These are phyloP conservation scores for Stigmatopora nigra DNA, from an alignment of 2,113 vertebrate species.

Conservation along the genomic window DNA sequence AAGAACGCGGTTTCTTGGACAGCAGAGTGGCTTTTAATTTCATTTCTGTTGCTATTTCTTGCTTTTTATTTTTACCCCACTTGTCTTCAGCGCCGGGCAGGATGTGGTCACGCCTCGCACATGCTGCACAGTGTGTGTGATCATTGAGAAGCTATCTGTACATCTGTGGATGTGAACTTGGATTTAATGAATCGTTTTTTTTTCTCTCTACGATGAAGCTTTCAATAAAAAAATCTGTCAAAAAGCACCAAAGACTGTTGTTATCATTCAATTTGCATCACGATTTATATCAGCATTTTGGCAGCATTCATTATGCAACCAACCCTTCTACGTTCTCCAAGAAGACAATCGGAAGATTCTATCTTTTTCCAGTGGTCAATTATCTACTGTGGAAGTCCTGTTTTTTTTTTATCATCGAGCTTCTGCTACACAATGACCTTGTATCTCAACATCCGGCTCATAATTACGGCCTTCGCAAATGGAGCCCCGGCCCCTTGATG, in stretches of 20 bases:
- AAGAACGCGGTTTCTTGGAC: conserved; percentile 74
- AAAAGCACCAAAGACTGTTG: conserved; percentile 43
- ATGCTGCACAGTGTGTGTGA: conserved; percentile 57
- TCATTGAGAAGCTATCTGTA: conserved; percentile 75
- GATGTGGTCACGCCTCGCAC: conserved; percentile 58
- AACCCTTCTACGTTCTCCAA: conserved; percentile 1
- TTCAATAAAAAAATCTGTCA: conserved; percentile 78
- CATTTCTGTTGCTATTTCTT: conserved; percentile 63
- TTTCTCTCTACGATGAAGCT: conserved; percentile 91
- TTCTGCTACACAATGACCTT: conserved; percentile 58
- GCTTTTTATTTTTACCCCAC: conserved; percentile 27
- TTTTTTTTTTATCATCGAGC: conserved; percentile 47
- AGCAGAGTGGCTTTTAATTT: conserved; percentile 62
- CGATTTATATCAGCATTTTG: conserved; percentile 21
- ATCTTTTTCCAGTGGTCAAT: conserved; percentile 23
- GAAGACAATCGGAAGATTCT: conserved; percentile 20
- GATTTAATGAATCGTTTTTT: conserved; percentile 72
- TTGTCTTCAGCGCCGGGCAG: conserved; percentile 49
- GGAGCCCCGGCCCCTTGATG: conserved; percentile 52
- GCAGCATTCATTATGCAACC: conserved; percentile 35
- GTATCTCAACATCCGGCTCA: conserved; percentile 36
- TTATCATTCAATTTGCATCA: conserved; percentile 34
- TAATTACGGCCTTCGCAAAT: conserved; percentile 59
- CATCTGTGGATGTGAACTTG: conserved; percentile 95
- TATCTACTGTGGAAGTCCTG: conserved; percentile 33